Evolutionary conservation across 92 coral and sea anemone genomes (phyloP), one percentile per base, ranked within the genome.

Genomic region (Micromussa lordhowensis): DNA sequence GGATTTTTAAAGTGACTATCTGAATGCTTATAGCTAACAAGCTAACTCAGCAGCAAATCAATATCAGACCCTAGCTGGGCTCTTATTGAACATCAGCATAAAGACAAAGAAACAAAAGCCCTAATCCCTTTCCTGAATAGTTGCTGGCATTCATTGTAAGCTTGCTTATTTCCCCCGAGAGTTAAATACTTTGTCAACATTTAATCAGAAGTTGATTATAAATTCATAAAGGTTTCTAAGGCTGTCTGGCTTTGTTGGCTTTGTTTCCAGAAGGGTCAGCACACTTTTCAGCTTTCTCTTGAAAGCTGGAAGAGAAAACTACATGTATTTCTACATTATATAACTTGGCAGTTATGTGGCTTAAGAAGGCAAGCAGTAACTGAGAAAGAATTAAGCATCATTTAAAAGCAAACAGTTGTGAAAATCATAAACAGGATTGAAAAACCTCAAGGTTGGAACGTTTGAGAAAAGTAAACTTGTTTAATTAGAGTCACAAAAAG

Each of bases 231-330:
- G 44, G 75, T 68, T 64, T 68, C 85, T 66, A 63, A 29, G 85
- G 51, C 72, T 66, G 55, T 26, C 85, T 31, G n/a, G n/a, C 57
- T 82, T 82, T 82, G 85, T 82, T 82, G 85, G 66, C 76, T 80
- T 31, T 59, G 54, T 32, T 53, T 80, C 24, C 22, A 30, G 35
- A 16, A 32, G 8, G 54, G 3, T 53, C 36, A 59, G 32, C 28
- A 73, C 8, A 21, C 78, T 34, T 44, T 28, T 35, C 76, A 73
- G 19, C 17, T 34, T 73, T 17, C 51, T 17, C 51, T 81, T 66
- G 19, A 34, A 81, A 79, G 70, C 21, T 79, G 24, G 19, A 14
- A 72, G 51, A 72, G 48, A 16, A 30, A 34, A 34, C 34, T n/a
- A n/a, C n/a, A n/a, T n/a, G n/a, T n/a, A 19, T 71, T 5, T 0